These are phyloP conservation scores for Bursaphelenchus okinawaensis DNA, from an alignment of 2,888 invertebrate genomes.

Conservation along the genomic window DNA sequence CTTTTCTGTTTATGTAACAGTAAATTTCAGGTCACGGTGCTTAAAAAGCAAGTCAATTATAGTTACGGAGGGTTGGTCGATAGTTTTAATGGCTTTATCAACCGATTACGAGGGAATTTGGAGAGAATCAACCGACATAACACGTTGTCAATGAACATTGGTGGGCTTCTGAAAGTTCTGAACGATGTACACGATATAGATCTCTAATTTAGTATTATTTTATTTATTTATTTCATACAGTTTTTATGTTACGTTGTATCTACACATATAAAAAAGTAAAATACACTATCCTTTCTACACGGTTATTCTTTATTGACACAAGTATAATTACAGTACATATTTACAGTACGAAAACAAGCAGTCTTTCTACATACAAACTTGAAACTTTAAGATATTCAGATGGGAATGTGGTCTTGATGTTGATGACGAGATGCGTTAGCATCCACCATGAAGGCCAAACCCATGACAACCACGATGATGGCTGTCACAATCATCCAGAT, in stretches of 20 bases:
- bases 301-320: too few species aligned
- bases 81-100: background rate
- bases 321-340: too few species aligned
- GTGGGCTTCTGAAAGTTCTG: background rate
- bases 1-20: background rate
- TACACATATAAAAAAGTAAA: too few species aligned
- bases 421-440: constrained; percentile 18
- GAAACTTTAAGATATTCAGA: too few species aligned
- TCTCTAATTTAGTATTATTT: too few species aligned
- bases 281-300: too few species aligned
- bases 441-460: constrained; percentile 24
- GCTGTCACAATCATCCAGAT: constrained; percentile 22
- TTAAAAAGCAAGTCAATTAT: background rate
- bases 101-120: background rate
- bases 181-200: too few species aligned
- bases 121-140: background rate
- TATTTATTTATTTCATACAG: too few species aligned
- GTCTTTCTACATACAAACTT: too few species aligned
- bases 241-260: too few species aligned
- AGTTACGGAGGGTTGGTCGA: background rate
- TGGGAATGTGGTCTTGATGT: constrained; percentile 23
- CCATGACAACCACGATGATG: constrained; percentile 13
- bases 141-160: background rate
- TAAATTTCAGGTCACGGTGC: background rate
- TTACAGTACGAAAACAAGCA: too few species aligned